Conservation (phyloP, 2,888 invertebrate genomes). For the Apocheima hispidaria region DNA sequence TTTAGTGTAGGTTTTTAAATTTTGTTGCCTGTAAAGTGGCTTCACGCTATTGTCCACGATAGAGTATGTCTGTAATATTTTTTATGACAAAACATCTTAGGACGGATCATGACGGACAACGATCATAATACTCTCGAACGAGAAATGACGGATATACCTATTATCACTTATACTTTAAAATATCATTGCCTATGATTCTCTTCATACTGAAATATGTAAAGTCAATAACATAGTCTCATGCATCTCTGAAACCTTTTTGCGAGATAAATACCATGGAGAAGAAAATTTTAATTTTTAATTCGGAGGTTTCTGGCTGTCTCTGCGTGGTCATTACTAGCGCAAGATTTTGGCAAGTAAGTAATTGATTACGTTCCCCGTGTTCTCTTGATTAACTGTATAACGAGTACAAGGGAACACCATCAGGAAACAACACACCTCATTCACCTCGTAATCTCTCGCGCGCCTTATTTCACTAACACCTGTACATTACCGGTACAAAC, state of each 20-base stretch:
- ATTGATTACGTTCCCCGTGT: background rate
- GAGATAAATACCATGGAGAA: background rate
- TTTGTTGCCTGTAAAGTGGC: too few relatives aligned
- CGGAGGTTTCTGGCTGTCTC: background rate
- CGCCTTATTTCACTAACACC: slow-evolving; percentile 29
- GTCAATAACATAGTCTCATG: background rate
- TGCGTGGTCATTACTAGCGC: background rate
- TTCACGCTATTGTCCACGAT: too few relatives aligned
- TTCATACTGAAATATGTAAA: too few relatives aligned
- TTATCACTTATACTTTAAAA: too few relatives aligned
- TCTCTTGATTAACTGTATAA: slow-evolving; percentile 7
- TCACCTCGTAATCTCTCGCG: slow-evolving; percentile 17
- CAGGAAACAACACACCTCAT: slow-evolving; percentile 19
- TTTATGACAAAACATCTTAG: too few relatives aligned
- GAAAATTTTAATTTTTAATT: background rate
- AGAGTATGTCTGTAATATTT: too few relatives aligned
- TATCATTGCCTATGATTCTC: too few relatives aligned
- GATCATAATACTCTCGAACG: too few relatives aligned
- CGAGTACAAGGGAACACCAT: slow-evolving; percentile 16
- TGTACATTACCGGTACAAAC: slow-evolving; percentile 26
- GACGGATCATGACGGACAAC: too few relatives aligned
- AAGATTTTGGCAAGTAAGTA: background rate
- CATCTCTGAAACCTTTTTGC: background rate
- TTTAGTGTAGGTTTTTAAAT: too few relatives aligned
- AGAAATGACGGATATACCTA: too few relatives aligned